Base-by-base conservation (phyloP, 2,888 invertebrate genomes). In the Limnephilus rhombicus region DNA sequence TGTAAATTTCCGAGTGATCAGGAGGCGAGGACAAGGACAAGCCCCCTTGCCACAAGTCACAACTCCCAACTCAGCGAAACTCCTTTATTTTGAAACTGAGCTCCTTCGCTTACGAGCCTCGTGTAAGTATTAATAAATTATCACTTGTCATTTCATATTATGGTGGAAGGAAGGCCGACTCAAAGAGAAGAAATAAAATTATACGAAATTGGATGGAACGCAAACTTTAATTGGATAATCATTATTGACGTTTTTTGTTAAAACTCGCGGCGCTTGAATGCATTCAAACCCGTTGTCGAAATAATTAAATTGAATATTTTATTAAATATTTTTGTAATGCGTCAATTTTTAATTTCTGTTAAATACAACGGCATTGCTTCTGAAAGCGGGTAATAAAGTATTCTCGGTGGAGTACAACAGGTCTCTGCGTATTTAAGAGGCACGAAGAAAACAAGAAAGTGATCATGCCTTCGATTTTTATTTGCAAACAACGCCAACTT, bases 91-190 rank as follows among this genome's bases (percentile, higher is more conserved):
- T 53, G 88, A 18, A 83, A 15, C 13, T 41, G 41, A n/a, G 85
- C 87, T 87, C 53, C 88, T 88, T 88, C 88, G 88, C 80, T 88
- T 68, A 86, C 86, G 86, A 45, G 68, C 34, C 68, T 34, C 88
- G 68, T 88, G 88, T 34, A 88, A 68, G 80, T 34, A 88, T 88
- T 88, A 53, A 88, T 88, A 88, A 88, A 88, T 88, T 88, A 68
- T 88, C 88, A n/a, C 34, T 88, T 88, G 88, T 88, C 88, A 88
- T 88, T 80, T 80, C 29, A 41, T 41, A 80, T 80, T 89, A 68
- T 11, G 68, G n/a, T 34, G 87, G 87, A 53, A 53, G 87, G 68
- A 87, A 24, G 80, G 41, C 80, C 41, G 80, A 37, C 80, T 34
- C 68, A 80, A 37, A 31, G 80, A 68, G 41, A 18, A 80, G 80